These are phyloP conservation scores for Lamellibrachia luymesi DNA, from an alignment of 1,140 invertebrate species.

Conservation along the genomic window DNA sequence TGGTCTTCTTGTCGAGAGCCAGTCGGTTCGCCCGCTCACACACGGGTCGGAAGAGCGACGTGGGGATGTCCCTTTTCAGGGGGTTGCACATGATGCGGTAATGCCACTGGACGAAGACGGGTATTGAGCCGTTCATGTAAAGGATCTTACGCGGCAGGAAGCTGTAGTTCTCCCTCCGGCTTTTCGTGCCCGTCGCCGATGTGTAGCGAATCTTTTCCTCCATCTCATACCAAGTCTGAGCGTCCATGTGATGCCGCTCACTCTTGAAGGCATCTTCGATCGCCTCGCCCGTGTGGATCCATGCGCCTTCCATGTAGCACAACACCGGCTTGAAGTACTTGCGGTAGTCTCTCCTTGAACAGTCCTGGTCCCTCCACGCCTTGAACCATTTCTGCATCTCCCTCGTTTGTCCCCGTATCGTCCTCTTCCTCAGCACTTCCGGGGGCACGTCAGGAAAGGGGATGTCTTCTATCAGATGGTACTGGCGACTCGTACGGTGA, in stretches of 20 bases:
- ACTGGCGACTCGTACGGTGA: slow-evolving; percentile 24
- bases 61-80: not conserved
- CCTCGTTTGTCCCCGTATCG: slow-evolving; percentile 37
- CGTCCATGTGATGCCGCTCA: slow-evolving; percentile 40
- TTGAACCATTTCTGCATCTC: slow-evolving; percentile 48
- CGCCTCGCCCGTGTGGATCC: slow-evolving; percentile 32
- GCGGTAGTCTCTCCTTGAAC: slow-evolving; percentile 36
- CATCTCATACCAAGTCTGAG: slow-evolving; percentile 36
- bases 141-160: slow-evolving; percentile 35
- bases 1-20: slow-evolving; percentile 23
- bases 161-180: slow-evolving; percentile 35
- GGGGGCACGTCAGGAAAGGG: slow-evolving; percentile 44
- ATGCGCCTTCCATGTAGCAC: slow-evolving; percentile 49
- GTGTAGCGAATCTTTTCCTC: slow-evolving; percentile 36
- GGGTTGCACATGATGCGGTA: slow-evolving; percentile 34
- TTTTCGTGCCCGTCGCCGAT: slow-evolving; percentile 36
- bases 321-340: slow-evolving; percentile 46
- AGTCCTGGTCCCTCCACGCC: slow-evolving; percentile 40
- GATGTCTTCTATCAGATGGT: slow-evolving; percentile 38
- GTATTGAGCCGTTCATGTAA: slow-evolving; percentile 30
- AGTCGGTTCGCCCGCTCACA: slow-evolving; percentile 27
- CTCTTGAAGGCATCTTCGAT: slow-evolving; percentile 42
- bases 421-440: slow-evolving; percentile 35
- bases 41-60: not conserved
- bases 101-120: slow-evolving; percentile 42